Evolutionary conservation across 2,113 vertebrate species (phyloP).

Genomic region (Connochaetes taurinus): DNA sequence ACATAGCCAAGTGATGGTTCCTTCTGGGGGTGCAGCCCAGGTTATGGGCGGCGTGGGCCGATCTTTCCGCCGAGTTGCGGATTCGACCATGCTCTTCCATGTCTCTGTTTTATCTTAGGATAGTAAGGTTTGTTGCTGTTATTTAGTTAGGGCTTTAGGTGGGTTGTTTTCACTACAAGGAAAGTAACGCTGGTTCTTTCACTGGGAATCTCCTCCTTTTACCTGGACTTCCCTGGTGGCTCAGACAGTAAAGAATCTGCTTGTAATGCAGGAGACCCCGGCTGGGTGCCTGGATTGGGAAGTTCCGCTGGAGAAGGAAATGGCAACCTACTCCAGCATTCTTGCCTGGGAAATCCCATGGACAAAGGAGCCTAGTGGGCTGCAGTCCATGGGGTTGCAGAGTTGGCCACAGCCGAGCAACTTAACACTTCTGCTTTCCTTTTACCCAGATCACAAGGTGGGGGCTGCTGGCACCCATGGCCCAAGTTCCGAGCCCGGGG

Average conservation of each 20-base stretch:
- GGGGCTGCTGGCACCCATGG: neutral
- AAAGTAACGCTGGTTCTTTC: neutral
- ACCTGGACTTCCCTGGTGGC: neutral
- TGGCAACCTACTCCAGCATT: neutral
- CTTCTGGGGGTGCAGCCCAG: neutral
- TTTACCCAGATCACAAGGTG: neutral
- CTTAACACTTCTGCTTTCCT: neutral
- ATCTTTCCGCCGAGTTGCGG: rapidly evolving
- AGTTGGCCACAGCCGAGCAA: neutral
- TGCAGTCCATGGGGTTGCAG: neutral
- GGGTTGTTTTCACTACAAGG: neutral
- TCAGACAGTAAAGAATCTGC: neutral
- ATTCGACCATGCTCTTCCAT: rapidly evolving
- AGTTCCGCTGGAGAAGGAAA: neutral
- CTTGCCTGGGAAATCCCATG: neutral
- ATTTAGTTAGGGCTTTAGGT: neutral
- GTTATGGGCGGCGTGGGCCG: neutral
- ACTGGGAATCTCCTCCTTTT: neutral
- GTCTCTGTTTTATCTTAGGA: neutral
- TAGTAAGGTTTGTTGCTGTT: neutral
- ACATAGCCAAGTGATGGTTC: neutral
- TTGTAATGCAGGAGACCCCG: neutral
- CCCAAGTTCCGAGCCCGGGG: rapidly evolving
- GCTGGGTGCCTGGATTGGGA: neutral
- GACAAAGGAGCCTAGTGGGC: neutral